These are phyloP conservation scores for Elysia crispata DNA, from an alignment of 2,888 invertebrate genomes.

Conservation along the genomic window DNA sequence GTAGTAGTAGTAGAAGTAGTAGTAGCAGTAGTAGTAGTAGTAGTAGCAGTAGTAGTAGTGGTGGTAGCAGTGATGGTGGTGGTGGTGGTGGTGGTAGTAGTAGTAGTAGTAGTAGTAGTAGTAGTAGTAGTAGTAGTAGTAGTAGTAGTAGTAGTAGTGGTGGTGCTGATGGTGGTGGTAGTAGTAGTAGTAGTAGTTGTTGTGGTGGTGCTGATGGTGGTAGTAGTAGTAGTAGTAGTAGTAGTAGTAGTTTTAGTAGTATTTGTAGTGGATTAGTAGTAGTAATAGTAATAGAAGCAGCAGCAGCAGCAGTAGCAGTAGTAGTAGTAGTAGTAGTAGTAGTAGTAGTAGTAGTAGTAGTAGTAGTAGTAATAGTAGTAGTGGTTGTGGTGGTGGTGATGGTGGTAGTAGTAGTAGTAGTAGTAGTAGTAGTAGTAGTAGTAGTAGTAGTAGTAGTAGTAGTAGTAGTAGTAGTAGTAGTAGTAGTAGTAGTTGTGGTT, in stretches of 20 bases:
- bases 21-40: slow-evolving; percentile 37
- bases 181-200: too few relatives aligned
- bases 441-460: slow-evolving; percentile 19
- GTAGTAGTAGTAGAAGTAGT: slow-evolving; percentile 10
- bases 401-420: slow-evolving; percentile 38
- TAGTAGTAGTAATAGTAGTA: slow-evolving; percentile 15
- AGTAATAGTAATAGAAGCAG: too few relatives aligned
- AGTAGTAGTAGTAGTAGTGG: too few relatives aligned
- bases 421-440: slow-evolving; percentile 40
- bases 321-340: not conserved
- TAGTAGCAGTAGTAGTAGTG: slow-evolving; percentile 21
- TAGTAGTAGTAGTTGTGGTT: not conserved
- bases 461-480: not conserved
- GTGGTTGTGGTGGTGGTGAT: slow-evolving; percentile 35
- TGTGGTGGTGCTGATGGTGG: not conserved
- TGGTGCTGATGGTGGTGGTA: too few relatives aligned
- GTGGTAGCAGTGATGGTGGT: not conserved
- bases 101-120: slow-evolving; percentile 9
- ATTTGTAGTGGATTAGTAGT: too few relatives aligned
- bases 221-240: not conserved
- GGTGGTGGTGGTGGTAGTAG: not conserved
- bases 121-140: not conserved
- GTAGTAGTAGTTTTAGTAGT: not conserved
- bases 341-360: too few relatives aligned
- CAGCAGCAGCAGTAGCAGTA: not conserved